phyloP scores from a whole-genome alignment of 37 sponge, comb jelly and placozoan species.

The Geodia barretti region DNA sequence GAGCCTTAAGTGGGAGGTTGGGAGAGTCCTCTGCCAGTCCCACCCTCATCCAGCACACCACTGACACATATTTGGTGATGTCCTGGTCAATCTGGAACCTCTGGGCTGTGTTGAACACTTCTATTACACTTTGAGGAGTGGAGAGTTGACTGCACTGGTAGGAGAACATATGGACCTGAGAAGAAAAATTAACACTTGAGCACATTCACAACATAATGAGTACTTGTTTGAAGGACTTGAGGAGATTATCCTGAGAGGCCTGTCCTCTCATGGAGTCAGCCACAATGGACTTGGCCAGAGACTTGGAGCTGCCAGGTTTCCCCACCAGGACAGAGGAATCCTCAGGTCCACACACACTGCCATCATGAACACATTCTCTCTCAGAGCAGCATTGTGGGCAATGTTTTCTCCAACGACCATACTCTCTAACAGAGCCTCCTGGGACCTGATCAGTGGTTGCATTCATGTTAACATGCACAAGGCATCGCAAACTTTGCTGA shows the following conservation, averaged over 20 bases:
- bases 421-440: conserved; percentile 44
- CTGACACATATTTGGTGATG: conserved; percentile 36
- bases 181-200: no score
- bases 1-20: conserved; percentile 80
- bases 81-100: conserved; percentile 45
- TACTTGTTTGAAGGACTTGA: conserved; percentile 58
- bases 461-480: no score
- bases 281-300: conserved; percentile 83
- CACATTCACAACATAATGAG: no score
- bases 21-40: conserved; percentile 90
- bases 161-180: conserved; percentile 56
- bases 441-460: conserved; percentile 66
- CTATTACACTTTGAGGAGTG: conserved; percentile 72
- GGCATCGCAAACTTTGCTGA: no score
- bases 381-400: conserved; percentile 89
- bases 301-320: conserved; percentile 96
- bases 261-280: conserved; percentile 77
- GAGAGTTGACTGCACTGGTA: conserved; percentile 90
- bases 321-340: conserved; percentile 94
- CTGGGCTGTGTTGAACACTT: conserved; percentile 62
- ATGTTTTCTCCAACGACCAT: conserved; percentile 62
- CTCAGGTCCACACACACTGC: conserved; percentile 92
- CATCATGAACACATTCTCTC: conserved; percentile 99
- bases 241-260: conserved; percentile 3
- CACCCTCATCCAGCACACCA: conserved; percentile 85